Base-by-base conservation (phyloP, 2,113 vertebrate species). In the Pluvianellus socialis region DNA sequence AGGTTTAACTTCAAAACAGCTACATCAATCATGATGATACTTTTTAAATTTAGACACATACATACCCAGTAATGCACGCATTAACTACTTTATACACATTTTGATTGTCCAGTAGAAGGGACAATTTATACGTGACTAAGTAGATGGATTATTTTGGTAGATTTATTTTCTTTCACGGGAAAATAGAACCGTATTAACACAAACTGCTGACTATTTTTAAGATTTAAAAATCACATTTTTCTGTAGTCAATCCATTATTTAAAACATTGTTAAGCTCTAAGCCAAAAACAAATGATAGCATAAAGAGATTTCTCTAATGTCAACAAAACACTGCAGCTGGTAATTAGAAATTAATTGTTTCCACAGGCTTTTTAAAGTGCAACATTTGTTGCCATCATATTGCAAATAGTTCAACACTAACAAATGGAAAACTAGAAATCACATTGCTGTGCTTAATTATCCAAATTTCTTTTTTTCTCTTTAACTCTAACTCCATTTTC, bases 181-280 rank as follows among this genome's bases (percentile, higher is more conserved):
- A 96, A 95, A 82, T 88, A 96, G 94, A 83, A 71, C 40, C 72
- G 10, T 7, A 92, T 45, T 52, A 84, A 86, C 47, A 93, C 12
- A 90, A 90, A 85, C 70, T 50, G 42, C 56, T 93, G 89, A 47
- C 81, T 87, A 55, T 86, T 89, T 71, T 94, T 50, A 89, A 96
- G 49, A 80, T 45, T 76, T 79, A 73, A 68, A 93, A 94, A 84
- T 80, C 91, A 66, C 90, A 97, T 98, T 98, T 87, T 98, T 97
- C 95, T 94, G 93, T 93, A 95, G 74, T 96, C 77, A 94, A 63
- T 96, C 95, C 87, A 97, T 96, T 97, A 98, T 97, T 99, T 98
- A 98, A 98, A 96, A 96, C 95, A 94, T 76, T 71, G 66, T 76
- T 92, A 97, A 90, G 75, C 93, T 90, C 81, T 50, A 45, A 82